Percentiles rank a stretch among this genome's conserved stretches.
These are phyloP conservation scores for Sarcophaga carnaria DNA, from an alignment of 2,888 invertebrate genomes.

Conservation along the genomic window DNA sequence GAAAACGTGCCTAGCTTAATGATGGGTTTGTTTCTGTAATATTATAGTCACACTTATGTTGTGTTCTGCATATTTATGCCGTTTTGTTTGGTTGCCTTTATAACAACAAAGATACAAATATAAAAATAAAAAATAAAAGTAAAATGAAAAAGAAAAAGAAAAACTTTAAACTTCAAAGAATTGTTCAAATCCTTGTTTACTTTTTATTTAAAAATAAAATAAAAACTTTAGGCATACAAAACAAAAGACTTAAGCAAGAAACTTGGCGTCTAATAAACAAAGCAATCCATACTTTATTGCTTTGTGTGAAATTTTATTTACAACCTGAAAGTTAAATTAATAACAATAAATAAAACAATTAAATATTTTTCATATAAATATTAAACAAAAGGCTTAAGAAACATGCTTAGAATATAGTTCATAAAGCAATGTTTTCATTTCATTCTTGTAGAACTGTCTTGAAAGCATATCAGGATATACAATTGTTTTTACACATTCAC, in stretches of 20 bases:
- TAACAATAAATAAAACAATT: too few relatives aligned
- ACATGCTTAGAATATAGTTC: not conserved
- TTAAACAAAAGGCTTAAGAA: slow-evolving; percentile 37
- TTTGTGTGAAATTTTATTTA: not conserved
- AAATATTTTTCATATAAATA: not conserved
- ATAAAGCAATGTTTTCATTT: too few relatives aligned
- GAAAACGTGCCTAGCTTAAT: slow-evolving; percentile 50
- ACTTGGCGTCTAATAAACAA: too few relatives aligned
- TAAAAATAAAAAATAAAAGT: too few relatives aligned
- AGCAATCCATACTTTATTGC: not conserved
- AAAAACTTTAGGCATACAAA: slow-evolving; percentile 11
- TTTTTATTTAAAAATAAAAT: slow-evolving; percentile 21
- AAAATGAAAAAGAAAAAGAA: not conserved
- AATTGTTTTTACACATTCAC: too few relatives aligned
- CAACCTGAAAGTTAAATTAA: too few relatives aligned
- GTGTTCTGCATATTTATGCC: slow-evolving; percentile 25
- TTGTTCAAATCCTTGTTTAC: slow-evolving; percentile 14
- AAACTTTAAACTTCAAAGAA: slow-evolving; percentile 21
- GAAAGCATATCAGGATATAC: too few relatives aligned
- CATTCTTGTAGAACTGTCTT: too few relatives aligned
- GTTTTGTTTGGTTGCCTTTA: not conserved
- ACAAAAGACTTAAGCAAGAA: too few relatives aligned
- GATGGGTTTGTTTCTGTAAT: slow-evolving; percentile 39
- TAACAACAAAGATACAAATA: not conserved
- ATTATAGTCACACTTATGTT: slow-evolving; percentile 12